These are phyloP conservation scores for Ageneiosus marmoratus DNA, from an alignment of 2,113 vertebrate genomes.

Conservation along the genomic window DNA sequence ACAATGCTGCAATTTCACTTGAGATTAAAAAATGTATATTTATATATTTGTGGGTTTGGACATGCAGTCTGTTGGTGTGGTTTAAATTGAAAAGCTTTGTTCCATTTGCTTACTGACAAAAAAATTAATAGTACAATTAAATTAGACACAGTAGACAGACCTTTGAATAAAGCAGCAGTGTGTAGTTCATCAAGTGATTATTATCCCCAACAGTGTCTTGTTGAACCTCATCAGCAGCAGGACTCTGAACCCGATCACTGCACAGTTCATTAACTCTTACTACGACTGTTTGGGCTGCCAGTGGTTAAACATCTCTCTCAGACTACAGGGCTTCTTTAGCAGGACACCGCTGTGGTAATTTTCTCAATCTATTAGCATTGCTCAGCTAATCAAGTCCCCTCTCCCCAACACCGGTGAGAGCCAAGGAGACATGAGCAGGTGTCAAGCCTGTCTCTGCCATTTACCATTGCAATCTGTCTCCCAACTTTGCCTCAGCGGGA, in stretches of 20 bases:
- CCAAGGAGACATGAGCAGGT: conserved; percentile 47
- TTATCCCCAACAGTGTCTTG: conserved; percentile 55
- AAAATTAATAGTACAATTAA: background rate
- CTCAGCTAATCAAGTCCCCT: conserved; percentile 57
- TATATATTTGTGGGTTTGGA: too few species aligned
- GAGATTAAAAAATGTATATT: too few species aligned
- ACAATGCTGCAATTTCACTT: too few species aligned
- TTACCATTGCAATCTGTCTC: conserved; percentile 57
- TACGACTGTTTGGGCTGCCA: conserved; percentile 51
- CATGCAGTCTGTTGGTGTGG: background rate
- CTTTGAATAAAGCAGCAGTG: conserved; percentile 9
- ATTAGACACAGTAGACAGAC: conserved; percentile 6
- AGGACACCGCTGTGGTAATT: conserved; percentile 54
- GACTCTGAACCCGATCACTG: conserved; percentile 52
- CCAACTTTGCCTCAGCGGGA: conserved; percentile 51
- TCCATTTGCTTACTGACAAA: background rate
- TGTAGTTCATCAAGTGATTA: conserved; percentile 39
- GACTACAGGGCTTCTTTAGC: conserved; percentile 46
- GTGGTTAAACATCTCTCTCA: conserved; percentile 55
- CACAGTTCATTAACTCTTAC: conserved; percentile 59
- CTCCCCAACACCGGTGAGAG: conserved; percentile 29
- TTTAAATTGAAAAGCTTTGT: background rate
- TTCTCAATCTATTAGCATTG: conserved; percentile 60
- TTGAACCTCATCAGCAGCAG: conserved; percentile 54
- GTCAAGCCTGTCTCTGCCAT: conserved; percentile 54